Conservation (phyloP, 2,888 invertebrate genomes). For the Galerucella nymphaeae region DNA sequence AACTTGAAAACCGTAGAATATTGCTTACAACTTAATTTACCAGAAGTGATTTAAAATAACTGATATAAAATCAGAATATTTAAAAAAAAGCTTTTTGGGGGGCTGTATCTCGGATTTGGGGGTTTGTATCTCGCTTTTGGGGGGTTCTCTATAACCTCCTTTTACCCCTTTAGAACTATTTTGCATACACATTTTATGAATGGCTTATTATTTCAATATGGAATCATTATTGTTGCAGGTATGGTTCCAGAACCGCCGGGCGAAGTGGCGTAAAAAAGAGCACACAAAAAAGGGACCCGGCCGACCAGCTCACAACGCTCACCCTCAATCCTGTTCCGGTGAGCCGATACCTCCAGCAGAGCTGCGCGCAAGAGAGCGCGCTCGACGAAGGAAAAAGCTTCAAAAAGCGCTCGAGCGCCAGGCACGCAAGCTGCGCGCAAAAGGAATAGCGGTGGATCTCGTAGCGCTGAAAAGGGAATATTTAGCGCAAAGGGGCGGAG, state of each 20-base stretch:
- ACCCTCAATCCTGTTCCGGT: constrained; percentile 96
- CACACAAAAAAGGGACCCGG: constrained; percentile 99
- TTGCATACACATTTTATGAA: too few relatives aligned
- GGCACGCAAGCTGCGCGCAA: constrained; percentile 90
- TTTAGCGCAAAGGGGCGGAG: constrained; percentile 80
- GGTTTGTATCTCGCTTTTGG: too few relatives aligned
- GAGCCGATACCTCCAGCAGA: constrained; percentile 96
- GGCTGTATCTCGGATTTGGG: too few relatives aligned
- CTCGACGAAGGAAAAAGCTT: constrained; percentile 89
- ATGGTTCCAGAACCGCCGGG: constrained; percentile 99
- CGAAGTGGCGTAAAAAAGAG: constrained; percentile 99
- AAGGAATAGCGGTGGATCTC: constrained; percentile 89
- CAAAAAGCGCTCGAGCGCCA: constrained; percentile 92
- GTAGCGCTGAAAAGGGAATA: constrained; percentile 88
- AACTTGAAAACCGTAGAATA: constrained; percentile 25
- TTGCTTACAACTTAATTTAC: constrained; percentile 32
- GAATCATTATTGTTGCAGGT: constrained; percentile 74
- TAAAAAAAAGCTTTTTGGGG: too few relatives aligned
- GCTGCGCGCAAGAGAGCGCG: constrained; percentile 85
- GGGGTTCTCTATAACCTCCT: too few relatives aligned
- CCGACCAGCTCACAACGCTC: constrained; percentile 97
- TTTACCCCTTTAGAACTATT: too few relatives aligned
- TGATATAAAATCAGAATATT: neutral
- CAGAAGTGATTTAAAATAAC: neutral
- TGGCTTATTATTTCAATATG: constrained; percentile 27